phyloP scores from a whole-genome alignment of 2,797 vertebrate species.

The Helarctos malayanus region DNA sequence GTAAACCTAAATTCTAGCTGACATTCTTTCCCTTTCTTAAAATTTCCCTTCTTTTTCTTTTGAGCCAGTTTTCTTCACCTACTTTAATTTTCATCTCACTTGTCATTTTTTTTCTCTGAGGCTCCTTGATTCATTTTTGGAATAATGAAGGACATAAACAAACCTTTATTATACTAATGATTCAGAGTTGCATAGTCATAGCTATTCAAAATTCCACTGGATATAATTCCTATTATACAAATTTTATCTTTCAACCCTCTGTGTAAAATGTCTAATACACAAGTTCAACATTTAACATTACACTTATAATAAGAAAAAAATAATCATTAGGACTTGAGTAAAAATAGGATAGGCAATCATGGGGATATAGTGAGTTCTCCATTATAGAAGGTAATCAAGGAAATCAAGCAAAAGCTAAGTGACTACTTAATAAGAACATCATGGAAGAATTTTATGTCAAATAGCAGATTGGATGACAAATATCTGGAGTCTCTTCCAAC shows the following conservation, averaged over 20 bases:
- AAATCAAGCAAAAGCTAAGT: neutral
- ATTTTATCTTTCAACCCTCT: neutral
- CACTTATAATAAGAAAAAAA: neutral
- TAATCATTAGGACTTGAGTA: neutral
- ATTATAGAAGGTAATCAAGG: neutral
- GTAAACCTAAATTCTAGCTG: neutral
- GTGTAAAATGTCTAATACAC: neutral
- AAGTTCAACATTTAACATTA: constrained; percentile 30
- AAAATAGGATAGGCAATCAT: neutral
- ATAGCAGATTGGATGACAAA: neutral
- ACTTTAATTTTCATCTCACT: neutral
- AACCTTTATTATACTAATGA: neutral
- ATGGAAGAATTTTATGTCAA: neutral
- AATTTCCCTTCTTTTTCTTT: constrained; percentile 5
- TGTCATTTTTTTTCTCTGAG: neutral
- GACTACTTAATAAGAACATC: neutral
- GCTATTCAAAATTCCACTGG: neutral
- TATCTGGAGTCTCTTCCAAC: neutral
- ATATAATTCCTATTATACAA: neutral
- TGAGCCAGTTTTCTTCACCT: neutral
- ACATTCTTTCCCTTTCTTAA: neutral
- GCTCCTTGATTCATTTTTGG: constrained; percentile 40
- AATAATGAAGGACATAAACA: neutral
- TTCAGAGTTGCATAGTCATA: neutral
- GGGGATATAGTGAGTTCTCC: neutral